These are phyloP conservation scores for Alosa alosa DNA, from an alignment of 2,113 vertebrate genomes.

Conservation along the genomic window DNA sequence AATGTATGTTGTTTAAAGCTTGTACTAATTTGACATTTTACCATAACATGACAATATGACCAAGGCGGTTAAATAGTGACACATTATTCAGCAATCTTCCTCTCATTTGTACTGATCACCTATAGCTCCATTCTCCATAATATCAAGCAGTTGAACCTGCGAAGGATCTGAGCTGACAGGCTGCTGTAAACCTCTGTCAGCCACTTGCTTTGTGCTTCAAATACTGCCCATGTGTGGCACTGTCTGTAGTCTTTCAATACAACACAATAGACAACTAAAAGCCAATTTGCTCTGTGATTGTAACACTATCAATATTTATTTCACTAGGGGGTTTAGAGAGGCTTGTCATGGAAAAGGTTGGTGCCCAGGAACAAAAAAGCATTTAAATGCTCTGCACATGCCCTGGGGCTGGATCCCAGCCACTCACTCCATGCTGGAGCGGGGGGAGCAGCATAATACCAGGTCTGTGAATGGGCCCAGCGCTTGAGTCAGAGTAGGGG, in stretches of 20 bases:
- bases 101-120: neutral
- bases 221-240: neutral
- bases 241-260: neutral
- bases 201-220: slow-evolving; percentile 3
- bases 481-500: slow-evolving; percentile 15
- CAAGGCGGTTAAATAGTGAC: too few species aligned
- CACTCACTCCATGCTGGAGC: neutral
- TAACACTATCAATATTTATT: slow-evolving; percentile 3
- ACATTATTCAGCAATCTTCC: neutral
- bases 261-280: neutral
- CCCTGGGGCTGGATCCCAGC: neutral
- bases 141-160: neutral
- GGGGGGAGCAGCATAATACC: neutral
- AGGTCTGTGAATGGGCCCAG: slow-evolving; percentile 3
- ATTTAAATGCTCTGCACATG: slow-evolving; percentile 10
- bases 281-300: slow-evolving; percentile 11
- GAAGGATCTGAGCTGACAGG: neutral
- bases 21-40: neutral
- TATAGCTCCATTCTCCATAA: neutral
- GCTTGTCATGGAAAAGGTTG: slow-evolving; percentile 5
- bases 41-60: neutral
- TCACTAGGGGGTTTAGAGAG: neutral
- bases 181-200: neutral
- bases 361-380: neutral
- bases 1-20: neutral